Percentiles rank a stretch among this genome's conserved stretches.
Evolutionary conservation across 1,140 invertebrate genomes (phyloP).

Genomic region (Harlomillsia oculata): DNA sequence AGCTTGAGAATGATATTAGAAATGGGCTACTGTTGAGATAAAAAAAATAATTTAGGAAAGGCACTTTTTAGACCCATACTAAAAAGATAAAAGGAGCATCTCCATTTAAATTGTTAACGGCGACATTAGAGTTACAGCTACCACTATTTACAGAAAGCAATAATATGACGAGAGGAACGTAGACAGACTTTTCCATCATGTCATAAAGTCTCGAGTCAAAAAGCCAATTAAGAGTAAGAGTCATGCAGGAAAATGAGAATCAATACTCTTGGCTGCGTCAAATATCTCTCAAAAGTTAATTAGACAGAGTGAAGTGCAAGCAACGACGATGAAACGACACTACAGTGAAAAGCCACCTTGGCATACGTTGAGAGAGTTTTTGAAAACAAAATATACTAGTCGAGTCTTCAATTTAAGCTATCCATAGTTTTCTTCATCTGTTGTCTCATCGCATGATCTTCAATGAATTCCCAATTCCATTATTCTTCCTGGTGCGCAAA

Average conservation of each 20-base stretch:
- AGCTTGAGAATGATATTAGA: no score
- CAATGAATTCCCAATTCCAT: conserved; percentile 24
- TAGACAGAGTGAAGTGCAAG: conserved; percentile 11
- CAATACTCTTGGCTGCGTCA: conserved; percentile 11
- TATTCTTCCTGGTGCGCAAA: conserved; percentile 19
- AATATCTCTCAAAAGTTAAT: conserved; percentile 15
- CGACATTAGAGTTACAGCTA: no score
- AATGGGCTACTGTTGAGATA: no score
- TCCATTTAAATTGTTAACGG: no score
- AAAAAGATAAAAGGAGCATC: no score
- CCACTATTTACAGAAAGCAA: no score
- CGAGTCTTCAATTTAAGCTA: background rate
- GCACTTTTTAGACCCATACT: no score
- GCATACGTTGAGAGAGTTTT: background rate
- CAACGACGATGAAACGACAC: background rate
- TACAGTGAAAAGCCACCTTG: background rate
- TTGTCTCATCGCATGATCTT: conserved; percentile 2
- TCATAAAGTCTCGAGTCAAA: conserved; percentile 4
- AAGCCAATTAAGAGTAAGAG: conserved; percentile 25
- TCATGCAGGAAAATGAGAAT: conserved; percentile 11
- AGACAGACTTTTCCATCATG: no score
- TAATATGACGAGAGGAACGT: no score
- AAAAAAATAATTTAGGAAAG: no score
- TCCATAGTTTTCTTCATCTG: background rate
- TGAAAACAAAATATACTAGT: background rate